A percentile compares a stretch with the other conserved stretches of the same genome.
Conservation (phyloP, 2,113 vertebrate species). For the Murina feae region DNA sequence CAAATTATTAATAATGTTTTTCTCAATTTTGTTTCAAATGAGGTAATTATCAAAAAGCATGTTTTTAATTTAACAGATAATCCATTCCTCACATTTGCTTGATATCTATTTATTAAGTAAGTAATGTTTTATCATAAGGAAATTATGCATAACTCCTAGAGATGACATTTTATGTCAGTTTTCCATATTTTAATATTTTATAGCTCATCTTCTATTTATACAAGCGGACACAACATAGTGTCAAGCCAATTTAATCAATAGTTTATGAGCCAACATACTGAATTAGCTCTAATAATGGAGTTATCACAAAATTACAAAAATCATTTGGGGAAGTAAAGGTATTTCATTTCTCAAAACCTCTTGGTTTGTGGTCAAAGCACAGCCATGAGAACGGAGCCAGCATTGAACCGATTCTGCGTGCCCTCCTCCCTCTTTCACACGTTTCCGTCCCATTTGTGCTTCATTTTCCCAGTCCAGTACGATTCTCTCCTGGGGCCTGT, state of each 20-base stretch:
- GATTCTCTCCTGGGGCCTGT: background rate
- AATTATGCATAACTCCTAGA: background rate
- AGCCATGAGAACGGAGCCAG: background rate
- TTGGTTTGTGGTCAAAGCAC: background rate
- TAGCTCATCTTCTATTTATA: background rate
- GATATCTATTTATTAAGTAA: background rate
- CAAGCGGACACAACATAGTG: background rate
- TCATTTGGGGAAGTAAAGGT: background rate
- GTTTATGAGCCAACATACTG: background rate
- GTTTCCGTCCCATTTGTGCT: background rate
- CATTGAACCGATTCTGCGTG: background rate
- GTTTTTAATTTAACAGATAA: constrained; percentile 7
- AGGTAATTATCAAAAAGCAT: background rate
- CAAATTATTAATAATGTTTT: background rate
- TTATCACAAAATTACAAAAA: background rate
- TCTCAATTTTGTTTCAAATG: constrained; percentile 30
- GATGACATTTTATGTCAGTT: background rate
- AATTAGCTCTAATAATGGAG: background rate
- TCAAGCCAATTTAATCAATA: background rate
- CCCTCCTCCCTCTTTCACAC: background rate
- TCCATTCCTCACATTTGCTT: background rate
- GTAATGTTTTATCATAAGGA: constrained; percentile 19
- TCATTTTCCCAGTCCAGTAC: background rate
- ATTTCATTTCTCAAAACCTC: background rate
- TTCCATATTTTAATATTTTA: background rate